Conservation (phyloP, 2,113 vertebrate species). For the Pagrus major region DNA sequence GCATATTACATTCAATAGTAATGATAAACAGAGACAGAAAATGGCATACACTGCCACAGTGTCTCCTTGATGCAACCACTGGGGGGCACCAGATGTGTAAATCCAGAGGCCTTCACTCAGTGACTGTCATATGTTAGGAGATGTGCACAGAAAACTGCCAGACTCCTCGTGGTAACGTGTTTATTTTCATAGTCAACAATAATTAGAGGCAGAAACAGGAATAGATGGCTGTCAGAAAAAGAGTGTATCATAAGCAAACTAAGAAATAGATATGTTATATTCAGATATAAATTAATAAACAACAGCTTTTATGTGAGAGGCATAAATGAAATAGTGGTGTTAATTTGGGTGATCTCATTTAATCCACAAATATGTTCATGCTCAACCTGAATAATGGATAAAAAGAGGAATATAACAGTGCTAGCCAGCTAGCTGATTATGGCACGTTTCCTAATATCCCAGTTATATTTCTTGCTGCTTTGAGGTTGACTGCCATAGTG, state of each 20-base stretch:
- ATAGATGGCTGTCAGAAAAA: neutral
- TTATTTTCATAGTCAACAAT: slow-evolving; percentile 24
- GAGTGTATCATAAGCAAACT: neutral
- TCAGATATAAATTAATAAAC: slow-evolving; percentile 28
- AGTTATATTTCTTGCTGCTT: neutral
- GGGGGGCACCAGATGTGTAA: neutral
- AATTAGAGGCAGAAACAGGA: neutral
- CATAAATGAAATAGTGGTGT: slow-evolving; percentile 6
- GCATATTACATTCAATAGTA: too few relatives aligned
- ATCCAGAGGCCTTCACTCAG: neutral
- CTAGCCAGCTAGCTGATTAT: slow-evolving; percentile 66
- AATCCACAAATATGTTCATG: neutral
- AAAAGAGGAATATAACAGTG: slow-evolving; percentile 6
- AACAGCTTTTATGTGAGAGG: neutral
- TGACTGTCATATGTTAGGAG: neutral
- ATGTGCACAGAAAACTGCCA: neutral
- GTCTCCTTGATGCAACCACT: neutral
- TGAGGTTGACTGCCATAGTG: neutral
- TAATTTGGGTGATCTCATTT: slow-evolving; percentile 3
- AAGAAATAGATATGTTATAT: slow-evolving; percentile 6
- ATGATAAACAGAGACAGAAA: too few relatives aligned
- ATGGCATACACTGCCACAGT: too few relatives aligned
- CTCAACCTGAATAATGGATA: neutral
- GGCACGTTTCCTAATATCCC: neutral
- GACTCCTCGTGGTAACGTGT: neutral